Evolutionary conservation across 1,140 invertebrate species (phyloP).

Genomic region (Diabrotica virgifera): DNA sequence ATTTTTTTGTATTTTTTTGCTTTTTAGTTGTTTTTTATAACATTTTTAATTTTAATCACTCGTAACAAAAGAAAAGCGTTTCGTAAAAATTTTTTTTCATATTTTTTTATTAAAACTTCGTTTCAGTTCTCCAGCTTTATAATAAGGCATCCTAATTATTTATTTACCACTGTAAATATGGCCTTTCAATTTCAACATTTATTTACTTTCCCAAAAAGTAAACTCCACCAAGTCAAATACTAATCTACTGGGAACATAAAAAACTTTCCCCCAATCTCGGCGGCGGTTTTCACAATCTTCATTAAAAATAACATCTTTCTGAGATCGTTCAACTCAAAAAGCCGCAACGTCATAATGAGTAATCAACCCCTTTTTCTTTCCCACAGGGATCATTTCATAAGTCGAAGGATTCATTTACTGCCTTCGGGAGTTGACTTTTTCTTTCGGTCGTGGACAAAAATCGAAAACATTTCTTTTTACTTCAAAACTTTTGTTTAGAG

Average conservation of each 20-base stretch:
- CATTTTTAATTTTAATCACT: no score
- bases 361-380: neutral
- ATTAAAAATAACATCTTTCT: neutral
- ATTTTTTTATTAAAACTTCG: no score
- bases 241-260: neutral
- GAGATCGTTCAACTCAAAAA: neutral
- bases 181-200: no score
- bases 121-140: no score
- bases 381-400: neutral
- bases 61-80: no score
- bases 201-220: neutral
- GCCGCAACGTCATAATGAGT: conserved; percentile 1
- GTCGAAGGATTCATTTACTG: neutral
- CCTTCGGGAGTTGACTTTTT: neutral
- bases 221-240: neutral
- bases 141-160: no score
- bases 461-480: neutral
- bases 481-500: no score
- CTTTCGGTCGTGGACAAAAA: neutral
- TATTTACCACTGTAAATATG: no score
- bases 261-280: neutral
- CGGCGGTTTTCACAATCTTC: neutral
- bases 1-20: no score
- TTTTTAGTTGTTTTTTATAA: no score
- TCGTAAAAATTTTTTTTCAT: no score